Evolutionary conservation across 2,888 invertebrate species (phyloP).

Genomic region (Linnaemya vulpina): DNA sequence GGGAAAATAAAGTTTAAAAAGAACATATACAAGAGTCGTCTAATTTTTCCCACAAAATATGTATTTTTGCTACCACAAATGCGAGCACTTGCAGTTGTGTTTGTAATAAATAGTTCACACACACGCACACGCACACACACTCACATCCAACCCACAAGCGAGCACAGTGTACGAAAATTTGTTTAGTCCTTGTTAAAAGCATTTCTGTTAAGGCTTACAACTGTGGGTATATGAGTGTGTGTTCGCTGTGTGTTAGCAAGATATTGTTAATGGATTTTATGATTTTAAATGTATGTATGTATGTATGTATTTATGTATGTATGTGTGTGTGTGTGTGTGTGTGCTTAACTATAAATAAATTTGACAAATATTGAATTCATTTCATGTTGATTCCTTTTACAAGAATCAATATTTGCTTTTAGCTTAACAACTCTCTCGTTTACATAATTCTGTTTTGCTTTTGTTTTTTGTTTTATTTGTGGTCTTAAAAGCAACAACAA

Average conservation of each 20-base stretch:
- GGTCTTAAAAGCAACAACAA: not conserved
- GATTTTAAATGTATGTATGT: not conserved
- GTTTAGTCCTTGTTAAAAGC: conserved; percentile 46
- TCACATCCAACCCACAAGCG: not conserved
- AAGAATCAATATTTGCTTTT: conserved; percentile 61
- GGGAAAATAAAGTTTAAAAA: too few species aligned
- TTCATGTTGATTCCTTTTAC: conserved; percentile 41
- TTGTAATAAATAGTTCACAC: not conserved
- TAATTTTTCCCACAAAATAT: conserved; percentile 16
- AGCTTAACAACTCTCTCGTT: conserved; percentile 35
- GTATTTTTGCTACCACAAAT: conserved; percentile 12
- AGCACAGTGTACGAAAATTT: conserved; percentile 13
- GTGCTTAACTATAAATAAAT: conserved; percentile 27
- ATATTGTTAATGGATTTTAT: not conserved
- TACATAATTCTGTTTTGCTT: conserved; percentile 1
- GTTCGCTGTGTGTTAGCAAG: not conserved
- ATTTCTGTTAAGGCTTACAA: conserved; percentile 18
- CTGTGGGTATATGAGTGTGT: not conserved
- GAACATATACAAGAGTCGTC: conserved; percentile 27
- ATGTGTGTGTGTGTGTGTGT: not conserved
- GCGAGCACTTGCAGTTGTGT: not conserved
- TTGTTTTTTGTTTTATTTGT: not conserved
- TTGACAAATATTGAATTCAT: conserved; percentile 56
- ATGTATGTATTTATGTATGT: not conserved
- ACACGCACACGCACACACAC: not conserved